These are phyloP conservation scores for Mactra quadrangularis DNA, from an alignment of 1,140 invertebrate species.

Conservation along the genomic window DNA sequence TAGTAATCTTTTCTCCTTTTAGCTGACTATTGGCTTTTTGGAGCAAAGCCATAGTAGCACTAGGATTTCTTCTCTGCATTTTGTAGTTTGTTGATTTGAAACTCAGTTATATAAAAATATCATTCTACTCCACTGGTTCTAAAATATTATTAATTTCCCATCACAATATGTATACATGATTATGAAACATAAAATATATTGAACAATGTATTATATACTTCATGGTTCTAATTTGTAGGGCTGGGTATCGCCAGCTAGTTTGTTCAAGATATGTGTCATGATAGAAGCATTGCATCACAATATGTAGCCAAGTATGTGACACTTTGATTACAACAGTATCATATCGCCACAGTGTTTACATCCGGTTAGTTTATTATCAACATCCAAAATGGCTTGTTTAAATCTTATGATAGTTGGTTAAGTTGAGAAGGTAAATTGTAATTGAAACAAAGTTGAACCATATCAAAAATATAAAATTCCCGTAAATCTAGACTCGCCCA, in stretches of 20 bases:
- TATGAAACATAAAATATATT: neutral
- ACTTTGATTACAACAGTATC: no score
- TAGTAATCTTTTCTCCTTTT: conserved; percentile 53
- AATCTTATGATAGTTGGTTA: no score
- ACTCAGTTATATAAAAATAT: neutral
- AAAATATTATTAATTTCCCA: neutral
- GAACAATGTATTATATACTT: neutral
- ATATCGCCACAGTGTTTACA: no score
- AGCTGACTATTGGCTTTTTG: conserved; percentile 59
- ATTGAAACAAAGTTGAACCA: no score
- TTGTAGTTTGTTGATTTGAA: neutral
- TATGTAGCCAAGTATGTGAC: no score
- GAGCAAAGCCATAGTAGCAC: conserved; percentile 49
- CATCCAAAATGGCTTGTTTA: no score
- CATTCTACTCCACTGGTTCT: neutral
- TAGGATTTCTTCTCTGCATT: conserved; percentile 50
- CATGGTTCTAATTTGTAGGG: neutral
- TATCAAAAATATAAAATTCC: no score
- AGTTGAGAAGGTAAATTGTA: no score
- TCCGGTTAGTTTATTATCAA: no score
- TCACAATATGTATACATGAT: neutral
- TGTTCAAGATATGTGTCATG: no score
- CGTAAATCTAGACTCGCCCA: no score
- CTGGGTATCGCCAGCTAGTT: neutral
- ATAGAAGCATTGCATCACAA: no score